Conservation (phyloP, 1,140 invertebrate species). For the Drosophila mojavensis region DNA sequence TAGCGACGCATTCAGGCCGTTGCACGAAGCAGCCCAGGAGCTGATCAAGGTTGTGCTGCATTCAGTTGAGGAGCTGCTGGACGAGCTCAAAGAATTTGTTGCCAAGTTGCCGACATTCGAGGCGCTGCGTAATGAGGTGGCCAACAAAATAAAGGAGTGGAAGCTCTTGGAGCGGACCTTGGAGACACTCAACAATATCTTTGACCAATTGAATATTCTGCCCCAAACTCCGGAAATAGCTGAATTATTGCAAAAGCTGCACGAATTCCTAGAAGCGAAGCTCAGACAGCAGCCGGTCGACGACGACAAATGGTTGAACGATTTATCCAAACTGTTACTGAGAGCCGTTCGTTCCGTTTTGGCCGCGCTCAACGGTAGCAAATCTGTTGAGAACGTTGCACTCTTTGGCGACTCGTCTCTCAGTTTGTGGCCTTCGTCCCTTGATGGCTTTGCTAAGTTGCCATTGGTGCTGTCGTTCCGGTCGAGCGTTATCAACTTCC, state of each 20-base stretch:
- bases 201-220: slow-evolving; percentile 84
- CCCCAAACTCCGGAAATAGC: slow-evolving; percentile 86
- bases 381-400: slow-evolving; percentile 6
- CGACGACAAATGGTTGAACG: slow-evolving; percentile 85
- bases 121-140: slow-evolving; percentile 45
- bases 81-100: slow-evolving; percentile 85
- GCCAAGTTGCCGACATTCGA: slow-evolving; percentile 85
- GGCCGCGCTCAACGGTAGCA: slow-evolving; percentile 39
- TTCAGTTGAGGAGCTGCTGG: slow-evolving; percentile 84
- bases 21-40: slow-evolving; percentile 85
- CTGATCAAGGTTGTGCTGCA: slow-evolving; percentile 84
- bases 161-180: slow-evolving; percentile 84
- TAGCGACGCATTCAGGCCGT: slow-evolving; percentile 85
- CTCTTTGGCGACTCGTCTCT: slow-evolving; percentile 29
- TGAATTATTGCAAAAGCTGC: slow-evolving; percentile 85
- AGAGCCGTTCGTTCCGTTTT: slow-evolving; percentile 84
- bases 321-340: slow-evolving; percentile 85
- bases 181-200: slow-evolving; percentile 84
- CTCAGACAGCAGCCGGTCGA: slow-evolving; percentile 84
- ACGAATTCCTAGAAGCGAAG: slow-evolving; percentile 86
- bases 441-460: slow-evolving; percentile 83
- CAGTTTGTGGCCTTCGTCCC: slow-evolving; percentile 73
- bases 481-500: slow-evolving; percentile 86
- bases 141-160: slow-evolving; percentile 56
- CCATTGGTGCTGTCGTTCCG: slow-evolving; percentile 84